Evolutionary conservation across 2,888 invertebrate species (phyloP).

Genomic region (Stenodera caucasica): DNA sequence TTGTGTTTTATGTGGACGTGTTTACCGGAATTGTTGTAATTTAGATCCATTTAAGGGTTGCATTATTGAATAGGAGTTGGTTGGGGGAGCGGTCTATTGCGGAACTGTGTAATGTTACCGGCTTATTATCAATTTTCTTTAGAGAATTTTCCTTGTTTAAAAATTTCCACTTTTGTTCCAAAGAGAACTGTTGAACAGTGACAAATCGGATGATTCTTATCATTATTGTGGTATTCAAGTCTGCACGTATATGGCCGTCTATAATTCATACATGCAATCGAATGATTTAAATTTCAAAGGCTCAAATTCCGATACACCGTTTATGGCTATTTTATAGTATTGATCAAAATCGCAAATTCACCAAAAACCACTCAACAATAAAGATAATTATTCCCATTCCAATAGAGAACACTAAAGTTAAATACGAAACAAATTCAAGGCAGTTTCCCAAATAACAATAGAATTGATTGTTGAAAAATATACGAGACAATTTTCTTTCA

Average conservation of each 20-base stretch:
- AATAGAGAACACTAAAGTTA: no score
- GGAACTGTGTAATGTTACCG: no score
- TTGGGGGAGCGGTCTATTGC: no score
- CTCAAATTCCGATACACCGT: neutral
- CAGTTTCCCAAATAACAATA: no score
- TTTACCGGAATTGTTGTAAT: neutral
- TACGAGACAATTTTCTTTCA: neutral
- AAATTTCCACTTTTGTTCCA: no score
- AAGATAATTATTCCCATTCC: no score
- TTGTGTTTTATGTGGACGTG: no score
- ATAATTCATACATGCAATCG: neutral
- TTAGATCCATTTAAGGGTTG: neutral
- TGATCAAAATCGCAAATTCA: neutral
- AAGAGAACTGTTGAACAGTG: no score
- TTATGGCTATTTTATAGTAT: neutral
- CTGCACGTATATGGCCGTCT: neutral
- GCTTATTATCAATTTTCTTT: no score
- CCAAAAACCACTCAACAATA: neutral
- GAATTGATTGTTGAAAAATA: no score
- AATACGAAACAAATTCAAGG: no score
- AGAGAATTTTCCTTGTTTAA: no score
- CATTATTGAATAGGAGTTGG: neutral
- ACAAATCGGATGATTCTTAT: neutral
- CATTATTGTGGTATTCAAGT: neutral
- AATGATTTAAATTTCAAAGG: conserved; percentile 3